Evolutionary conservation across 2,113 vertebrate genomes (phyloP), one percentile per base, ranked within the genome.

Genomic region (Tychaedon coryphoeus): DNA sequence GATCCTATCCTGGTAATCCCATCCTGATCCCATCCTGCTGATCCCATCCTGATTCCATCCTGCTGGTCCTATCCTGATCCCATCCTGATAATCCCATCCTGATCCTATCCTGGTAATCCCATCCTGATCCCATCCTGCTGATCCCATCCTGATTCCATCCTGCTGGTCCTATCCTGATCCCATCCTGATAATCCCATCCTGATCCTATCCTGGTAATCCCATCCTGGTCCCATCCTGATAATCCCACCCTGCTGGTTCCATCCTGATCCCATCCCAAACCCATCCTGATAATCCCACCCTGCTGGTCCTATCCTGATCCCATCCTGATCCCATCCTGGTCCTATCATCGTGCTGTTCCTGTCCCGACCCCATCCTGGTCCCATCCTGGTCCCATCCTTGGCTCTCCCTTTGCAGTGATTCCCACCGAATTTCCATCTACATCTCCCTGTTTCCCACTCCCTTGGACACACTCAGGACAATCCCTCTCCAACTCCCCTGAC

Each of bases 401-500:
- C 40, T 78, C 12, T 38, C 26, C 17, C 43, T 45, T 50, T 26
- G 29, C 26, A 6, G 34, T 1, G 6, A 3, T 54, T 88, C 48
- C 47, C 61, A 58, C 9, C 15, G 10, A 23, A 53, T 25, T 60
- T 29, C 40, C 24, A 14, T 10, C 7, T 4, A 45, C 51, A 53
- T 5, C 19, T 66, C 43, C 43, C 14, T 12, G 2, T 12, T 36
- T 50, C 80, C 40, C 25, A 3, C 6, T 70, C 69, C 69, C 72
- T 28, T 17, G 34, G 58, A 26, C 0, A 1, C 7, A 1, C 33
- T 71, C 3, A 0, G 11, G 36, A 9, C 31, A n/a, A 67, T 2
- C 5, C 19, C 10, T 13, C 54, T 76, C 73, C 66, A 77, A 9
- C 17, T 50, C 28, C 45, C 78, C 61, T 29, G 61, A 60, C 3